Conservation (phyloP, 1,140 invertebrate genomes). For the Bathynomus jamesi region DNA sequence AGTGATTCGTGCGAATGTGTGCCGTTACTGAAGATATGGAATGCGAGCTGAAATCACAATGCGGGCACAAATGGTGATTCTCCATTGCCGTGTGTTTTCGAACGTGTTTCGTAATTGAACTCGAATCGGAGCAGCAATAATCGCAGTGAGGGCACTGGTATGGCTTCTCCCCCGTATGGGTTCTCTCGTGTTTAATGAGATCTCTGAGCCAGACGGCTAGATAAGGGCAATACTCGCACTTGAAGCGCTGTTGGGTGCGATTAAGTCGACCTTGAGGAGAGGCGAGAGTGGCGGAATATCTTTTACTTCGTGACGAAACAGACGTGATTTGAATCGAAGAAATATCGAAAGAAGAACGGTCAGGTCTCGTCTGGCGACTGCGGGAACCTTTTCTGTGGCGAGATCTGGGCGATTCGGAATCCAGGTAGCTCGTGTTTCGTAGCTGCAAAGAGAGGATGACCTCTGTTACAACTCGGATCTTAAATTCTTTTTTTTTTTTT, state of each 20-base stretch:
- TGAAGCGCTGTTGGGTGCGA: neutral
- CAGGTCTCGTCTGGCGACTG: neutral
- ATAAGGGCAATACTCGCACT: neutral
- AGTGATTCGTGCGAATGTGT: neutral
- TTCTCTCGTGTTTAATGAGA: neutral
- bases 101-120: neutral
- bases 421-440: too few species aligned
- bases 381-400: neutral
- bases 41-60: neutral
- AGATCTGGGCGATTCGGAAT: too few species aligned
- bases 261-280: neutral
- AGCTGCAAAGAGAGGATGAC: too few species aligned
- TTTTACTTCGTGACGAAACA: neutral
- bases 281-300: neutral
- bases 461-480: too few species aligned
- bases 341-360: neutral
- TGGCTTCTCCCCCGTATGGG: neutral
- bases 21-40: neutral
- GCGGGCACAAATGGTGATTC: neutral
- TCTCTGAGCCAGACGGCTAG: neutral
- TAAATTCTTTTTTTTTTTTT: too few species aligned
- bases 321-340: too few species aligned
- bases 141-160: neutral
- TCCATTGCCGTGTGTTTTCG: neutral
- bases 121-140: neutral